Conservation (phyloP, 2,797 vertebrate genomes). For the Amniataba percoides region DNA sequence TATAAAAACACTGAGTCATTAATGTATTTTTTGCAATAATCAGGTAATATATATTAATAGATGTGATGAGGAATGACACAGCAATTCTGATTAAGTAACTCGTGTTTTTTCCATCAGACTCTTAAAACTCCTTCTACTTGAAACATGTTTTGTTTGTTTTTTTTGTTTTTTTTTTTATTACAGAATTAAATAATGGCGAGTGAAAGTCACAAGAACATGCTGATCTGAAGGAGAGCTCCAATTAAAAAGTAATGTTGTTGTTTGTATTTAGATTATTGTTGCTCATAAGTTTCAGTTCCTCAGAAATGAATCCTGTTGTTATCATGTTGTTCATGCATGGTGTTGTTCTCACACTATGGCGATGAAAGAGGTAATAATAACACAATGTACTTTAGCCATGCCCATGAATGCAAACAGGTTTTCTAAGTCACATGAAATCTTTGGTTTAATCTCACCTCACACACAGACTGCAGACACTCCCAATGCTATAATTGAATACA, state of each 20-base stretch:
- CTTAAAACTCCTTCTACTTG: neutral
- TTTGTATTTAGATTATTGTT: neutral
- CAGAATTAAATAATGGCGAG: neutral
- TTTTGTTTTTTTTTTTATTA: neutral
- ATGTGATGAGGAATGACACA: no score
- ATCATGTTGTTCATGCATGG: no score
- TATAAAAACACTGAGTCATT: no score
- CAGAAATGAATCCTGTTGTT: no score
- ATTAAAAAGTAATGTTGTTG: neutral
- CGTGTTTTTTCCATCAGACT: neutral
- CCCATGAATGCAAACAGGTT: neutral
- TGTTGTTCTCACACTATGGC: no score
- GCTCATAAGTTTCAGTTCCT: no score
- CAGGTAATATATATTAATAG: no score
- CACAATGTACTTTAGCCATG: no score
- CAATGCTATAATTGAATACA: neutral
- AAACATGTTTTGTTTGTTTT: no score
- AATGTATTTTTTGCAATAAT: no score
- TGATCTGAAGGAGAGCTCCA: neutral
- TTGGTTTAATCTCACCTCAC: neutral
- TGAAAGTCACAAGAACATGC: neutral
- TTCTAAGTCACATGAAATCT: neutral
- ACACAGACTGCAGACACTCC: neutral
- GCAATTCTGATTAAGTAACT: no score
- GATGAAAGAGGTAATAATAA: neutral